phyloP scores from a whole-genome alignment of 37 sponge, comb jelly and placozoan genomes.

The Diacarnus erythraeanus region DNA sequence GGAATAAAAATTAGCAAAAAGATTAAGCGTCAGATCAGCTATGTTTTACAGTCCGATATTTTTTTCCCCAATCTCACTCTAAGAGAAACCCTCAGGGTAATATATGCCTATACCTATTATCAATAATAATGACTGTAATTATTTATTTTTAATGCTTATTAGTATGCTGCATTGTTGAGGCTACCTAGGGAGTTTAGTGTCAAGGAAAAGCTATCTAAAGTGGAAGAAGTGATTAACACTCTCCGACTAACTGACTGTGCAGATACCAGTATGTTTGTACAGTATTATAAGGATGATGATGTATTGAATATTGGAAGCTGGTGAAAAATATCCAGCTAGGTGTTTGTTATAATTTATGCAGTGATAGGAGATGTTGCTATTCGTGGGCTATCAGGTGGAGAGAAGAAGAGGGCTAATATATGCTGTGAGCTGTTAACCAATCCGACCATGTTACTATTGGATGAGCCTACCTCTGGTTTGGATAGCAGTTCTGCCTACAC shows the following conservation, averaged over 20 bases:
- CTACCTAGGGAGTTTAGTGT: constrained; percentile 56
- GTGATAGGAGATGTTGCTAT: constrained; percentile 56
- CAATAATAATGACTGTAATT: neutral
- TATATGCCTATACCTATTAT: no score
- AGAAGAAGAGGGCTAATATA: constrained; percentile 90
- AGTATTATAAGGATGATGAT: neutral
- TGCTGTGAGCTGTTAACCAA: constrained; percentile 83
- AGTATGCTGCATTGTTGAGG: constrained; percentile 77
- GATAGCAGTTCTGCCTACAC: constrained; percentile 77
- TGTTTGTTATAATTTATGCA: constrained; percentile 10
- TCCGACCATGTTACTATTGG: constrained; percentile 72
- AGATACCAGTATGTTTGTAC: constrained; percentile 28
- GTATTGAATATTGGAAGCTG: no score
- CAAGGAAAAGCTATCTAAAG: constrained; percentile 51
- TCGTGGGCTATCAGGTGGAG: constrained; percentile 82
- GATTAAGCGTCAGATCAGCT: constrained; percentile 58
- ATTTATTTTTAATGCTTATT: neutral
- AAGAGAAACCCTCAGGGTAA: constrained; percentile 62
- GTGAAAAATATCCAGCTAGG: neutral
- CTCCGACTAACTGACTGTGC: constrained; percentile 61
- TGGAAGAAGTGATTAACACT: constrained; percentile 50
- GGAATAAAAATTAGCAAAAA: constrained; percentile 55
- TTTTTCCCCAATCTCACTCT: constrained; percentile 84
- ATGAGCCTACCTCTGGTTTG: constrained; percentile 91
- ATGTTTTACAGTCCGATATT: constrained; percentile 85